A percentile compares a stretch with the other conserved stretches of the same genome.
Evolutionary conservation across 2,113 vertebrate genomes (phyloP).

Genomic region (Brachypteracias leptosomus): DNA sequence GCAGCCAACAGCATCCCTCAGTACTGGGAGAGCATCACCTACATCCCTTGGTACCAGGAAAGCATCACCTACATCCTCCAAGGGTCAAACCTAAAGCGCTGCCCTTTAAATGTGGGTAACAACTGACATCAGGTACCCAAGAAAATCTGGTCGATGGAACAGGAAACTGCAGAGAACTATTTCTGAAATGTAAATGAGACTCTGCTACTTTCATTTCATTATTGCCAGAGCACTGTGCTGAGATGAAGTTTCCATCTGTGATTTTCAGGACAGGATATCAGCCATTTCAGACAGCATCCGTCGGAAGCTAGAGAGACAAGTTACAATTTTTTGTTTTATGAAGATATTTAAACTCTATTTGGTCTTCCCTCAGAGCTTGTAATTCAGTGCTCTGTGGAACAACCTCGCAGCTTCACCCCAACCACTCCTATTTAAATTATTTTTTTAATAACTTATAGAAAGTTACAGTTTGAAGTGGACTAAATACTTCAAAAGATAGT

Average conservation of each 20-base stretch:
- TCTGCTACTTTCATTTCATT: conserved; percentile 73
- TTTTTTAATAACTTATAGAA: neutral
- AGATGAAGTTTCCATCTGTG: conserved; percentile 58
- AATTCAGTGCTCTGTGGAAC: neutral
- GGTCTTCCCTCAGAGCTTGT: neutral
- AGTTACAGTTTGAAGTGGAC: neutral
- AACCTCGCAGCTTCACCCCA: neutral
- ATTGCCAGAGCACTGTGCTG: conserved; percentile 36
- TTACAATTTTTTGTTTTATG: neutral
- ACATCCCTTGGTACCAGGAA: no score
- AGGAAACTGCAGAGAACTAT: conserved; percentile 72
- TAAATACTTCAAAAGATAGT: neutral
- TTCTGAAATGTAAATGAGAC: conserved; percentile 76
- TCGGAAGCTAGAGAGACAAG: neutral
- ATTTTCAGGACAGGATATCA: conserved; percentile 63
- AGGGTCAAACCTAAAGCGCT: neutral
- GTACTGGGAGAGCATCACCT: neutral
- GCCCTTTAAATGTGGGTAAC: neutral
- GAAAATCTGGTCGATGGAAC: conserved; percentile 59
- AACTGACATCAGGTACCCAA: neutral
- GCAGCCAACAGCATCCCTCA: neutral
- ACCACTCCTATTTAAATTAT: neutral
- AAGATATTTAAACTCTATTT: neutral
- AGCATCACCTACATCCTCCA: neutral
- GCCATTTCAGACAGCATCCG: conserved; percentile 2